These are phyloP conservation scores for Sthenelais limicola DNA, from an alignment of 2,888 invertebrate species.

Conservation along the genomic window DNA sequence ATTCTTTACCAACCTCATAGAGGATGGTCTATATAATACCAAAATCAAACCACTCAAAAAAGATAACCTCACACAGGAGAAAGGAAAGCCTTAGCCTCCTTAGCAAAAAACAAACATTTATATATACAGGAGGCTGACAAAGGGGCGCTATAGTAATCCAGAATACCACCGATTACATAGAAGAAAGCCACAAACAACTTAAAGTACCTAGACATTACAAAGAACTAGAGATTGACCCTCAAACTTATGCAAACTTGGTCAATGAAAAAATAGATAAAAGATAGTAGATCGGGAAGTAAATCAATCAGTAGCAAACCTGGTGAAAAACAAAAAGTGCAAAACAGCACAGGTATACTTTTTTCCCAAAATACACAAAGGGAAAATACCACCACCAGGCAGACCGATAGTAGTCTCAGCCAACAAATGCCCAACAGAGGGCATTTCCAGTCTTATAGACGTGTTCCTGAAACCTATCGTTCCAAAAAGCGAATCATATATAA, in stretches of 20 bases:
- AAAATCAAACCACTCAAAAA: not conserved
- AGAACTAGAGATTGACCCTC: not conserved
- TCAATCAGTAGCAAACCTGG: too few relatives aligned
- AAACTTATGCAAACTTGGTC: too few relatives aligned
- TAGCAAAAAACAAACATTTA: not conserved
- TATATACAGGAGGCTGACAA: conserved; percentile 8
- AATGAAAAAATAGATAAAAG: not conserved
- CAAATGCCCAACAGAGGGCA: not conserved
- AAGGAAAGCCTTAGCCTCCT: too few relatives aligned
- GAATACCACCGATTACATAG: not conserved
- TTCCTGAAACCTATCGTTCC: conserved; percentile 9
- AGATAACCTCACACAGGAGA: not conserved
- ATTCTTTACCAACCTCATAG: not conserved
- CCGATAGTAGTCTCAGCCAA: conserved; percentile 12
- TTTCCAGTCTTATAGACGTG: not conserved
- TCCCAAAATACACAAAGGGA: not conserved
- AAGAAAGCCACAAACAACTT: not conserved
- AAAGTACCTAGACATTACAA: not conserved
- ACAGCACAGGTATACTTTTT: not conserved
- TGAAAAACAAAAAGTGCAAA: not conserved
- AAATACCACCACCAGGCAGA: conserved; percentile 1
- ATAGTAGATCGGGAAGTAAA: not conserved
- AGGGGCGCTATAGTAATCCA: conserved; percentile 7
- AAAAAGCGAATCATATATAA: conserved; percentile 5
- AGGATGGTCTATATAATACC: not conserved